These are phyloP conservation scores for Drosophila austrosaltans DNA, from an alignment of 2,888 invertebrate species.

Conservation along the genomic window DNA sequence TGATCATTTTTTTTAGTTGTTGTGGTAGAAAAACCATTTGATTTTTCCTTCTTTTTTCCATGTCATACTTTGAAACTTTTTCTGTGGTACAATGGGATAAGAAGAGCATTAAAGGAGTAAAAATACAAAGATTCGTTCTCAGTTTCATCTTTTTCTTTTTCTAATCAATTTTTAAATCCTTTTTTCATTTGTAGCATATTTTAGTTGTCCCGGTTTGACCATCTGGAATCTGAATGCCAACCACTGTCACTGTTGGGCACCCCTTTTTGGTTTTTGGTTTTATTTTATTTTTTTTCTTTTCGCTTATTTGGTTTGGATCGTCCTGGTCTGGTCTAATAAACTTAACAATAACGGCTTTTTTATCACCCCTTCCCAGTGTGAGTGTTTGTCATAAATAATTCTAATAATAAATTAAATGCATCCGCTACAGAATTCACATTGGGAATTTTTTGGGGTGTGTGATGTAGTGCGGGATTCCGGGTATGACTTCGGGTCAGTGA, in stretches of 20 bases:
- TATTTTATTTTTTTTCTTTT: background rate
- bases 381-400: slow-evolving; percentile 82
- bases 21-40: slow-evolving; percentile 35
- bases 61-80: slow-evolving; percentile 52
- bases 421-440: slow-evolving; percentile 76
- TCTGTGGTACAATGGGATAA: slow-evolving; percentile 22
- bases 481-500: slow-evolving; percentile 44
- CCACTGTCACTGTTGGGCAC: slow-evolving; percentile 53
- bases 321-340: slow-evolving; percentile 63
- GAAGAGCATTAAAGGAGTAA: background rate
- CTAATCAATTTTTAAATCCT: background rate
- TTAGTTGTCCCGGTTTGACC: slow-evolving; percentile 11
- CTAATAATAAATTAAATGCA: slow-evolving; percentile 84
- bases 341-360: slow-evolving; percentile 76
- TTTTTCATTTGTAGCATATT: background rate
- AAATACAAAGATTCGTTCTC: background rate
- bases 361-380: slow-evolving; percentile 62
- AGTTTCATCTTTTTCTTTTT: background rate
- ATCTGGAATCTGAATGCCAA: slow-evolving; percentile 26
- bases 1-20: slow-evolving; percentile 62
- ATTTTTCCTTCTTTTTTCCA: slow-evolving; percentile 28
- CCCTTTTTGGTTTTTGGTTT: slow-evolving; percentile 43
- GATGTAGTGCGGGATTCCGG: slow-evolving; percentile 19
- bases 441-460: slow-evolving; percentile 19
- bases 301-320: slow-evolving; percentile 22